Evolutionary conservation across 2,113 vertebrate species (phyloP).

Genomic region (Athene noctua): DNA sequence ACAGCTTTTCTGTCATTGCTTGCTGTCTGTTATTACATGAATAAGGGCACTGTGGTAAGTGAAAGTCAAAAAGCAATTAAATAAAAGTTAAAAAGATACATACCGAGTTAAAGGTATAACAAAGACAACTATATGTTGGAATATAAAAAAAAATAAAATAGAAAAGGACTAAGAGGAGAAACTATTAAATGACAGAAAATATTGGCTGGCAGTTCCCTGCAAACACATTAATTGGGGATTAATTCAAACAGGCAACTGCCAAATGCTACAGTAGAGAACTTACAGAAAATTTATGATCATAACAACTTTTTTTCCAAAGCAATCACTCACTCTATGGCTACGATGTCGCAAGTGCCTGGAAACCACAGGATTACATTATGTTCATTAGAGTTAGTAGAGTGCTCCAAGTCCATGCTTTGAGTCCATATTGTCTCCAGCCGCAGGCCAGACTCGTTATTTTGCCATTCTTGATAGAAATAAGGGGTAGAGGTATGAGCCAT

Average conservation of each 20-base stretch:
- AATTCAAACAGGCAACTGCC: background rate
- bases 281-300: background rate
- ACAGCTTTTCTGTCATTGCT: constrained; percentile 36
- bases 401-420: background rate
- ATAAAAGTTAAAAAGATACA: background rate
- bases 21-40: background rate
- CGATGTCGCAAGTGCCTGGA: background rate
- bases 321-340: background rate
- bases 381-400: background rate
- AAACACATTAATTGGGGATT: background rate
- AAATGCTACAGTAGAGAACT: background rate
- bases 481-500: fast-evolving
- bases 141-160: background rate
- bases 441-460: fast-evolving
- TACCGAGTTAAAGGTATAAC: background rate
- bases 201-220: background rate
- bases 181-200: background rate
- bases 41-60: background rate
- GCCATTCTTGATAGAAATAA: background rate
- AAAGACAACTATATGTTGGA: background rate
- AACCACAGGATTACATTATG: fast-evolving
- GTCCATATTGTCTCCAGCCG: fast-evolving
- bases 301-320: background rate
- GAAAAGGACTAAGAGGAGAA: background rate
- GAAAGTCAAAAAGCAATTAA: constrained; percentile 44